Base-by-base conservation (phyloP, 2,888 invertebrate genomes). In the Xanthorhoe spadicearia region DNA sequence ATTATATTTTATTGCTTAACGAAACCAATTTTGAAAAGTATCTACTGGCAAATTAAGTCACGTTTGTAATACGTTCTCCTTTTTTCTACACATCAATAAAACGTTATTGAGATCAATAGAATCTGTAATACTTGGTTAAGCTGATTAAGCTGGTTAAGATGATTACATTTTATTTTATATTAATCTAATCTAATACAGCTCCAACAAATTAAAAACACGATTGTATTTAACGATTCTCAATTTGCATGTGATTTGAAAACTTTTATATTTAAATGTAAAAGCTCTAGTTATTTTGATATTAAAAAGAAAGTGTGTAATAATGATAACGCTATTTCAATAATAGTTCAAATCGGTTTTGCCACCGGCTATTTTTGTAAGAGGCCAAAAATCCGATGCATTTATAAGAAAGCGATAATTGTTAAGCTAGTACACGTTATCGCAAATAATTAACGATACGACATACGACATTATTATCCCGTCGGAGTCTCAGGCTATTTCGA, bases 401-500 rank as follows among this genome's bases (percentile, higher is more conserved):
- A 43, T 10, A 56, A 46, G 10, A 23, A 19, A 51, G 48, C 48
- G 13, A 43, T 50, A 49, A 51, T 19, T 51, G 10, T 19, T 68
- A 63, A 57, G 48, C 48, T 43, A 56, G 51, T 64, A 56, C 65
- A 73, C 59, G 61, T 67, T 67, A 69, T 63, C 66, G 62, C 65
- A 67, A 71, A 74, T 74, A 72, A 71, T 72, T 70, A 70, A 70
- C 71, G 53, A 70, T 64, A 67, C 67, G 62, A 80, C 80, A 80
- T 81, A 81, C 80, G 81, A 84, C 81, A 77, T 83, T 78, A 79
- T 79, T 77, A 81, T 80, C 65, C 70, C 56, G 68, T 70, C 72
- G 71, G 67, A 83, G 82, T 74, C 75, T 76, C 77, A 73, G 81
- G 84, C 80, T 85, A 84, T 87, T 90, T 90, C 85, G 88, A 90